A percentile compares a stretch with the other conserved stretches of the same genome.
phyloP scores from a whole-genome alignment of 1,140 invertebrate genomes.

The Trichomalopsis sarcophagae region DNA sequence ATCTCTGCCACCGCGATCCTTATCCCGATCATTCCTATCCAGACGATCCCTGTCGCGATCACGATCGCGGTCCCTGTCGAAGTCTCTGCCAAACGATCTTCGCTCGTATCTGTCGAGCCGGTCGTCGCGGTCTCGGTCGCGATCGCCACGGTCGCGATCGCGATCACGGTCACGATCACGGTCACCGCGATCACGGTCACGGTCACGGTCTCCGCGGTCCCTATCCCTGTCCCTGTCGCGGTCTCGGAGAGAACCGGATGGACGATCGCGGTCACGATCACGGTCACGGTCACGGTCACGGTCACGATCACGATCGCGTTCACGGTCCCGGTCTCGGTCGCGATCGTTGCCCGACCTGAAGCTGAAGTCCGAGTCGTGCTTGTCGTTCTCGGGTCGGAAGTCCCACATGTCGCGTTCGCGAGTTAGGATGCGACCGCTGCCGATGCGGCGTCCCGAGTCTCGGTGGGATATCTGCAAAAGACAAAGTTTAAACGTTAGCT shows the following conservation, averaged over 20 bases:
- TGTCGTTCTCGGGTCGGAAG: constrained; percentile 73
- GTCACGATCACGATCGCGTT: constrained; percentile 52
- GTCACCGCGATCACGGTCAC: constrained; percentile 62
- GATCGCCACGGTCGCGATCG: constrained; percentile 33
- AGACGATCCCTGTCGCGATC: constrained; percentile 65
- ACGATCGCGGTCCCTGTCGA: constrained; percentile 65
- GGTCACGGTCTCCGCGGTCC: constrained; percentile 65
- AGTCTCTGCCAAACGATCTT: constrained; percentile 77
- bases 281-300: constrained; percentile 48
- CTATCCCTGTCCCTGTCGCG: constrained; percentile 60
- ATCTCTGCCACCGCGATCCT: constrained; percentile 60
- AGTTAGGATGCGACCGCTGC: constrained; percentile 85
- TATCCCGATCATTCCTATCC: constrained; percentile 54
- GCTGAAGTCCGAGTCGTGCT: constrained; percentile 69
- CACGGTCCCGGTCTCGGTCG: constrained; percentile 68
- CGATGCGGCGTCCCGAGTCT: constrained; percentile 80
- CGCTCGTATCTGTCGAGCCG: constrained; percentile 73
- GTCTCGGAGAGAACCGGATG: constrained; percentile 52
- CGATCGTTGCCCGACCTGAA: constrained; percentile 65
- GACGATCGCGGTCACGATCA: constrained; percentile 57
- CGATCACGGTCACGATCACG: constrained; percentile 61
- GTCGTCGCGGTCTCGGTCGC: constrained; percentile 59
- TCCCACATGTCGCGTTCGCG: constrained; percentile 82
- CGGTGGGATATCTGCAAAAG: constrained; percentile 70
- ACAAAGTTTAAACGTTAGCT: neutral